Percentiles rank a stretch among this genome's conserved stretches.
phyloP scores from a whole-genome alignment of 2,113 vertebrate genomes.

The Stictonetta naevosa region DNA sequence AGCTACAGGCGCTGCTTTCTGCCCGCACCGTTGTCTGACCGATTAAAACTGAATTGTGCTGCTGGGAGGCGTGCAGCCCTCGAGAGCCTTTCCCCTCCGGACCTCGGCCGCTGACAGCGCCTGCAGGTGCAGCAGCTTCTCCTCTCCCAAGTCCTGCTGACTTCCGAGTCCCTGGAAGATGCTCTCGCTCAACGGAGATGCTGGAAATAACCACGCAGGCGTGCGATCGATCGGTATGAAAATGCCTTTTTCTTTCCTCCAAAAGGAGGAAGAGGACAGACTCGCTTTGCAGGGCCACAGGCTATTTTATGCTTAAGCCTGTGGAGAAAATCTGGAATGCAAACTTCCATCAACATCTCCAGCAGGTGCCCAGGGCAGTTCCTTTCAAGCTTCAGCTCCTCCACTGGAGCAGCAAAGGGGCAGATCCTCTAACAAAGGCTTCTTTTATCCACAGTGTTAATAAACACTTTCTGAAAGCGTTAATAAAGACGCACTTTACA shows the following conservation, averaged over 20 bases:
- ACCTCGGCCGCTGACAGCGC: background rate
- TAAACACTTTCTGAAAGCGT: constrained; percentile 38
- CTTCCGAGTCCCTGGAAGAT: too few species aligned
- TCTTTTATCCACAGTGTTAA: constrained; percentile 11
- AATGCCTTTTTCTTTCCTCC: background rate
- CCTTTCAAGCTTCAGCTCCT: constrained; percentile 37
- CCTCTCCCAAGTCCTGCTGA: background rate
- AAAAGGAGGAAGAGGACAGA: background rate
- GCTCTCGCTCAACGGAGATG: background rate
- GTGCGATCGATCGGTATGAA: background rate
- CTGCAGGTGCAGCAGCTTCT: background rate
- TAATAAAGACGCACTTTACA: constrained; percentile 43
- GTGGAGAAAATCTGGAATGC: constrained; percentile 25
- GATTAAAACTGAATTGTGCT: background rate
- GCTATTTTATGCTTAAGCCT: background rate
- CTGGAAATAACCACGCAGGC: fast-evolving
- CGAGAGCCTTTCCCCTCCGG: background rate
- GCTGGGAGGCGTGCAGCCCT: background rate
- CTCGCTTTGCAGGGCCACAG: background rate
- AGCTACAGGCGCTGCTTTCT: background rate
- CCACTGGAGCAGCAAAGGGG: background rate
- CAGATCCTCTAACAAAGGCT: background rate
- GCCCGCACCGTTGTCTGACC: background rate
- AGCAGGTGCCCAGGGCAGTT: constrained; percentile 47
- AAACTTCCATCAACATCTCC: constrained; percentile 35